phyloP scores from a whole-genome alignment of 2,888 invertebrate genomes.

The Drosophila picticornis region DNA sequence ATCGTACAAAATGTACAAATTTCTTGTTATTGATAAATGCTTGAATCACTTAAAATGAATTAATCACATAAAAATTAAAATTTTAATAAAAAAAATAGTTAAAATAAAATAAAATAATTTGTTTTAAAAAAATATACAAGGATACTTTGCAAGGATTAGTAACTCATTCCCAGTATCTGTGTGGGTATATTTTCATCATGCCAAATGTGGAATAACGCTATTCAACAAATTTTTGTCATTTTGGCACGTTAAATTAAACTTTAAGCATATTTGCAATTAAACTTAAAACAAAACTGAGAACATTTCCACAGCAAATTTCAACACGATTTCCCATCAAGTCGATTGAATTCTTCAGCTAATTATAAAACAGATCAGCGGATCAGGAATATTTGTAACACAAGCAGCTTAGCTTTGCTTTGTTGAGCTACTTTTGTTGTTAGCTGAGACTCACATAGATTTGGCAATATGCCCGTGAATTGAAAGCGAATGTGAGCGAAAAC shows the following conservation, averaged over 20 bases:
- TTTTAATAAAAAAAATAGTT: background rate
- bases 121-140: background rate
- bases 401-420: background rate
- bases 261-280: background rate
- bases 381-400: background rate
- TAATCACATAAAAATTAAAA: background rate
- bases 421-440: background rate
- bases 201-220: background rate
- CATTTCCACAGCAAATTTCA: background rate
- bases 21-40: background rate
- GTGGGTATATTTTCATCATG: background rate
- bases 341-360: background rate
- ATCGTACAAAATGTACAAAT: background rate
- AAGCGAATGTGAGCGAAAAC: conserved; percentile 17
- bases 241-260: background rate
- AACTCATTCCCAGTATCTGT: background rate
- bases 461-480: conserved; percentile 28
- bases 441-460: background rate
- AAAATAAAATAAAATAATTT: background rate
- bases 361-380: background rate
- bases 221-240: background rate
- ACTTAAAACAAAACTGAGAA: background rate
- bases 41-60: no score
- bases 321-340: background rate
- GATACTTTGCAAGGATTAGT: background rate